A percentile compares a stretch with the other conserved stretches of the same genome.
Evolutionary conservation across 2,113 vertebrate genomes (phyloP).

Genomic region (Prionailurus bengalensis): DNA sequence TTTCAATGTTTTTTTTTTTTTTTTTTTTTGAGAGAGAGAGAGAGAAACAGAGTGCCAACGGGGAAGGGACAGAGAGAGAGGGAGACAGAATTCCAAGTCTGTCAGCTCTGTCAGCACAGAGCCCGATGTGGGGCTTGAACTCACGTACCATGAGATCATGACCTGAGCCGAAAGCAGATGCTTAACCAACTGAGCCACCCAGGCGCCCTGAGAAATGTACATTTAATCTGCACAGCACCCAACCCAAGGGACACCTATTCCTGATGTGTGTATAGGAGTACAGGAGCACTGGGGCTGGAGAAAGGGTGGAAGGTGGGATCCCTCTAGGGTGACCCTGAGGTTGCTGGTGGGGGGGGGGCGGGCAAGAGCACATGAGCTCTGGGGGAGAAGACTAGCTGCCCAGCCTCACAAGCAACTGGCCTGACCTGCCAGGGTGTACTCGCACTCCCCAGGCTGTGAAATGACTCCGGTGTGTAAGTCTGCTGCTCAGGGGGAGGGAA

Average conservation of each 20-base stretch:
- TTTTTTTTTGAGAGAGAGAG: too few species aligned
- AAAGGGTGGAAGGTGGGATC: neutral
- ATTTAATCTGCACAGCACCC: neutral
- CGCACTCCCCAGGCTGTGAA: slow-evolving; percentile 48
- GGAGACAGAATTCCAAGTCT: too few species aligned
- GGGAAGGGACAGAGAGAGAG: too few species aligned
- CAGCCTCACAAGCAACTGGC: neutral
- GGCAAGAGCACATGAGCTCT: neutral
- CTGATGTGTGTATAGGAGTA: neutral
- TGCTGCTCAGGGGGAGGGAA: slow-evolving; percentile 79
- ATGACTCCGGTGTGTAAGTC: slow-evolving; percentile 82
- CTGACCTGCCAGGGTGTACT: neutral
- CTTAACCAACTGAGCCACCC: too few species aligned
- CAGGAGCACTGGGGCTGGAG: neutral
- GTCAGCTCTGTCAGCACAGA: too few species aligned
- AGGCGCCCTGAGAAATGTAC: neutral
- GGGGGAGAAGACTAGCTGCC: neutral
- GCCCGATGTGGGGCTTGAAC: too few species aligned
- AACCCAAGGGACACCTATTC: neutral
- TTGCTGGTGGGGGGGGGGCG: neutral
- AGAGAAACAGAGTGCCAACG: too few species aligned
- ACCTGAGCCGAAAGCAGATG: too few species aligned
- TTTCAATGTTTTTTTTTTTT: too few species aligned
- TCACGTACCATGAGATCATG: too few species aligned
- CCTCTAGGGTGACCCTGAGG: neutral